A percentile compares a stretch with the other conserved stretches of the same genome.
phyloP scores from a whole-genome alignment of 2,113 vertebrate species.

The Salvator merianae region DNA sequence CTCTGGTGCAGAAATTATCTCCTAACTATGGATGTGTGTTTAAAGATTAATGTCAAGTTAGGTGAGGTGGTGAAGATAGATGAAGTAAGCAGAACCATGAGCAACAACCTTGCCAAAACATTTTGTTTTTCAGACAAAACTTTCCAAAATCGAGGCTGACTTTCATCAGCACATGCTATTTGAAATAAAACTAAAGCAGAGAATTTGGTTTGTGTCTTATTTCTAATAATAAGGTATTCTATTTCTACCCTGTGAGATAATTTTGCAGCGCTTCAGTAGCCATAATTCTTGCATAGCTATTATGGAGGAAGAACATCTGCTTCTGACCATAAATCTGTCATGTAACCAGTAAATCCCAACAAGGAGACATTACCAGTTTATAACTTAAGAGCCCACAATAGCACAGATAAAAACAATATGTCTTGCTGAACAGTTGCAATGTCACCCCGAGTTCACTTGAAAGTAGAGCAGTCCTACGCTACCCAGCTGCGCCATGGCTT shows the following conservation, averaged over 20 bases:
- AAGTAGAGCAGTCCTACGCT: constrained; percentile 7
- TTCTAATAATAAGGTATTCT: constrained; percentile 45
- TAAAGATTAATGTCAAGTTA: not conserved
- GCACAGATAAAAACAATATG: constrained; percentile 41
- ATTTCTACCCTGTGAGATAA: constrained; percentile 40
- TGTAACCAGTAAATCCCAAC: constrained; percentile 53
- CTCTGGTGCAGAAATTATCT: not conserved
- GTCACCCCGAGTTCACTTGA: constrained; percentile 41
- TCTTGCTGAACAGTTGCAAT: constrained; percentile 30
- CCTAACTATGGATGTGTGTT: not conserved
- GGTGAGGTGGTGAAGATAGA: not conserved
- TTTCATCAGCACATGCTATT: not conserved
- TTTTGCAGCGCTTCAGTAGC: constrained; percentile 44
- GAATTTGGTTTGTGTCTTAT: not conserved
- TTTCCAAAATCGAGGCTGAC: constrained; percentile 14
- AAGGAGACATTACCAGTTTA: constrained; percentile 47
- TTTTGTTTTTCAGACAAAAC: constrained; percentile 10
- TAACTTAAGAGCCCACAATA: constrained; percentile 49
- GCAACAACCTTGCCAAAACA: not conserved
- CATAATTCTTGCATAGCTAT: constrained; percentile 49
- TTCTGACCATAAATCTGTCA: constrained; percentile 61
- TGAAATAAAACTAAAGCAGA: constrained; percentile 20
- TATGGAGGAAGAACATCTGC: constrained; percentile 61
- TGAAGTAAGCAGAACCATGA: not conserved
- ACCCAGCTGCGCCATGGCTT: constrained; percentile 5